Evolutionary conservation across 1,140 invertebrate genomes (phyloP).

Genomic region (Pogonomyrmex californicus): DNA sequence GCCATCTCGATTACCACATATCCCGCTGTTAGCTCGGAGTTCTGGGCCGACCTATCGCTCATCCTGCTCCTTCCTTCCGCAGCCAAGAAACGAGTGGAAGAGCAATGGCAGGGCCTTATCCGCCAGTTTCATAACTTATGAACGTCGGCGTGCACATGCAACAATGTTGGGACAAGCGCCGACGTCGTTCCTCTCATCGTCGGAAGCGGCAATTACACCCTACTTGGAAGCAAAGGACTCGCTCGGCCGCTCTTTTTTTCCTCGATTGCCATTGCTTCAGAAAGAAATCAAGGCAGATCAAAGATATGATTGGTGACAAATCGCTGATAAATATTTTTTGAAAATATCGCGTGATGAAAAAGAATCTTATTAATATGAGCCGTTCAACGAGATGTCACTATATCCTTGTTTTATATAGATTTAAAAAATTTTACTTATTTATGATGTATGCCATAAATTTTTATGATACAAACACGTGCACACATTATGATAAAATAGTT

Average conservation of each 20-base stretch:
- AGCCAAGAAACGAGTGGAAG: slow-evolving; percentile 56
- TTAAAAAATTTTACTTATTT: background rate
- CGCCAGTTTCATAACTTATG: slow-evolving; percentile 83
- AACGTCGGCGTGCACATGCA: slow-evolving; percentile 79
- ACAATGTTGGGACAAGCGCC: slow-evolving; percentile 78
- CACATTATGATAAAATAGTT: background rate
- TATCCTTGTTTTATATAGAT: background rate
- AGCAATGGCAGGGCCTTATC: slow-evolving; percentile 68
- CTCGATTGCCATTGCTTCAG: background rate
- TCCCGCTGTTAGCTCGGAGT: slow-evolving; percentile 60
- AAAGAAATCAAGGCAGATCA: slow-evolving; percentile 41
- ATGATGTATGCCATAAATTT: background rate
- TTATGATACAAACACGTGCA: background rate
- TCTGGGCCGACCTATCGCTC: slow-evolving; percentile 54
- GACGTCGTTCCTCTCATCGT: slow-evolving; percentile 56
- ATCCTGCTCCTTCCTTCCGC: slow-evolving; percentile 49
- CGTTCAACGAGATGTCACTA: background rate
- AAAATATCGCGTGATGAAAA: background rate
- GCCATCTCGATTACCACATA: slow-evolving; percentile 19
- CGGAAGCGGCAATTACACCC: slow-evolving; percentile 75
- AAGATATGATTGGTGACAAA: background rate
- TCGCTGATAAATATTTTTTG: slow-evolving; percentile 22
- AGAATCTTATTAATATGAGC: background rate
- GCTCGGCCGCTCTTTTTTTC: slow-evolving; percentile 45
- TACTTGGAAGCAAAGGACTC: slow-evolving; percentile 73